These are phyloP conservation scores for Laticauda colubrina DNA, from an alignment of 2,113 vertebrate genomes.

Conservation along the genomic window DNA sequence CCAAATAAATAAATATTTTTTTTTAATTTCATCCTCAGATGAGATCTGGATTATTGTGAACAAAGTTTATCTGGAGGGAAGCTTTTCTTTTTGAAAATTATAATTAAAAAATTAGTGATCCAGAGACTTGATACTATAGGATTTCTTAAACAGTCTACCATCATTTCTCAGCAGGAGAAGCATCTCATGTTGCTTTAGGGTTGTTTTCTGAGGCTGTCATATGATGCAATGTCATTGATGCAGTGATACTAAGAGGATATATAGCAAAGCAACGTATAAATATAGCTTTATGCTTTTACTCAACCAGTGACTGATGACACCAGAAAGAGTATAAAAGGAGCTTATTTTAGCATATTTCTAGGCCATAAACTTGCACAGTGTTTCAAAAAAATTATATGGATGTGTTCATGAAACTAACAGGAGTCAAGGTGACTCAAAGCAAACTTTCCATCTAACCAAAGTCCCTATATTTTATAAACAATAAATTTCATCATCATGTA, in stretches of 20 bases:
- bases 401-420: not conserved
- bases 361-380: not conserved
- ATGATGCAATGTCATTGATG: not conserved
- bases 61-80: not conserved
- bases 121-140: not conserved
- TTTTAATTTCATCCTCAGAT: not conserved
- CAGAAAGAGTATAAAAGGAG: not conserved
- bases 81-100: not conserved
- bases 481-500: not conserved
- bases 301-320: not conserved
- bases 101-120: not conserved
- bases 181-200: not conserved
- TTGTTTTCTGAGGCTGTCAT: not conserved
- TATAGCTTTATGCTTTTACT: not conserved
- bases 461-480: not conserved
- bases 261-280: not conserved
- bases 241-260: not conserved
- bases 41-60: not conserved
- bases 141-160: not conserved
- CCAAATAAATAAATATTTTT: not conserved
- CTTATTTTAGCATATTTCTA: not conserved
- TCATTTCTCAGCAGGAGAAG: not conserved
- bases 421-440: not conserved
- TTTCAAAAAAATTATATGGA: not conserved
- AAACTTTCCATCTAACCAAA: not conserved